Conservation (phyloP, 1,140 invertebrate species). For the Centruroides vittatus region DNA sequence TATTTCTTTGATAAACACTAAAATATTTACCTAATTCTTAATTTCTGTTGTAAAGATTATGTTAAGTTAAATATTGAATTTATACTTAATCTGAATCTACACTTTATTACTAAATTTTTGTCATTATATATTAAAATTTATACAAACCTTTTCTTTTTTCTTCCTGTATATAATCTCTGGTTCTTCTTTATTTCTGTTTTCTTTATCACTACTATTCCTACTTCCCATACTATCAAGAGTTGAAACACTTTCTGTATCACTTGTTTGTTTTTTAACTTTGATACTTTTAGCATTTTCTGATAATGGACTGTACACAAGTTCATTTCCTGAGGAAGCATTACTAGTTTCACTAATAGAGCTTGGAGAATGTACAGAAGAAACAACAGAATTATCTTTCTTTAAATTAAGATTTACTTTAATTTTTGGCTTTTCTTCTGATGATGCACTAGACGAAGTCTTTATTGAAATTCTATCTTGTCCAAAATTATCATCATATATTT, state of each 20-base stretch:
- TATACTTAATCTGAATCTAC: too few species aligned
- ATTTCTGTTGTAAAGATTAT: too few species aligned
- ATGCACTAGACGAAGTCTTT: background rate
- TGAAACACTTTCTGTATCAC: constrained; percentile 63
- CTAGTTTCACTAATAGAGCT: background rate
- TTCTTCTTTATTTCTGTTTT: constrained; percentile 29
- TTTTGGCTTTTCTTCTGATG: constrained; percentile 10
- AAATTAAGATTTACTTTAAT: constrained; percentile 20
- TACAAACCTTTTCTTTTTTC: constrained; percentile 16
- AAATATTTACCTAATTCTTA: too few species aligned
- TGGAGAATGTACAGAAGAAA: constrained; percentile 10
- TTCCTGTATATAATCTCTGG: constrained; percentile 10
- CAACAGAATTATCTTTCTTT: constrained; percentile 10
- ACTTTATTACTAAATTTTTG: too few species aligned
- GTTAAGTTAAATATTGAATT: too few species aligned
- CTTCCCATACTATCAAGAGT: constrained; percentile 62
- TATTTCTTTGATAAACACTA: too few species aligned
- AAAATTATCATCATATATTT: too few species aligned
- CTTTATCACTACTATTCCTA: constrained; percentile 37
- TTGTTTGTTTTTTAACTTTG: constrained; percentile 7
- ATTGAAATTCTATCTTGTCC: background rate
- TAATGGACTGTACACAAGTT: too few species aligned
- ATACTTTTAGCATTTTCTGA: constrained; percentile 16
- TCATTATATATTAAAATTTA: too few species aligned
- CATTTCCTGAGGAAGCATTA: background rate